A percentile compares a stretch with the other conserved stretches of the same genome.
These are phyloP conservation scores for Spicauda simplicius DNA, from an alignment of 2,888 invertebrate genomes.

Conservation along the genomic window DNA sequence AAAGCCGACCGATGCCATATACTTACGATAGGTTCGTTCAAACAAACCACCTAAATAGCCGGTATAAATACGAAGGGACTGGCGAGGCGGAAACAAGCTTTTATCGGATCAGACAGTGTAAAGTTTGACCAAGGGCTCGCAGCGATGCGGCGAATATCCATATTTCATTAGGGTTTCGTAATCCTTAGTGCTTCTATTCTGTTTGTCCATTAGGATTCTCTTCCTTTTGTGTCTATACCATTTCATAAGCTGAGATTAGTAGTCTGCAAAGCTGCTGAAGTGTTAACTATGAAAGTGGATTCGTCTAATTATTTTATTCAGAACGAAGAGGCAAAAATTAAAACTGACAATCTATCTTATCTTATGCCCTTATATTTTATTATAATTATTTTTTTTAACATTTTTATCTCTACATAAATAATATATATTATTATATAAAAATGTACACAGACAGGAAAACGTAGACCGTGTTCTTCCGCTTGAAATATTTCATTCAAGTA, in stretches of 20 bases:
- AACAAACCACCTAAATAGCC: slow-evolving; percentile 59
- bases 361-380: no score
- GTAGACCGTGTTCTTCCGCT: no score
- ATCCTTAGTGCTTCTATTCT: slow-evolving; percentile 16
- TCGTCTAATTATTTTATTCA: background rate
- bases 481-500: no score
- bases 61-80: slow-evolving; percentile 59
- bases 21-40: slow-evolving; percentile 46
- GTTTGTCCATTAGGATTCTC: slow-evolving; percentile 18
- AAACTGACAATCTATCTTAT: no score
- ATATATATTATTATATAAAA: no score
- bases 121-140: slow-evolving; percentile 46
- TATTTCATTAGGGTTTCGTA: slow-evolving; percentile 21
- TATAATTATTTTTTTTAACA: no score
- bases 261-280: no score
- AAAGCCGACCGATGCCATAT: slow-evolving; percentile 29
- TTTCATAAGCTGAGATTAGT: no score
- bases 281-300: no score
- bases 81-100: slow-evolving; percentile 51
- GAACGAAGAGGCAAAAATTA: background rate
- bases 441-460: no score
- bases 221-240: slow-evolving; percentile 19
- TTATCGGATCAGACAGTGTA: slow-evolving; percentile 68
- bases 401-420: no score
- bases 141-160: slow-evolving; percentile 32